Percentiles rank a stretch among this genome's conserved stretches.
Evolutionary conservation across 2,797 vertebrate genomes (phyloP).

Genomic region (Crax fasciolata): DNA sequence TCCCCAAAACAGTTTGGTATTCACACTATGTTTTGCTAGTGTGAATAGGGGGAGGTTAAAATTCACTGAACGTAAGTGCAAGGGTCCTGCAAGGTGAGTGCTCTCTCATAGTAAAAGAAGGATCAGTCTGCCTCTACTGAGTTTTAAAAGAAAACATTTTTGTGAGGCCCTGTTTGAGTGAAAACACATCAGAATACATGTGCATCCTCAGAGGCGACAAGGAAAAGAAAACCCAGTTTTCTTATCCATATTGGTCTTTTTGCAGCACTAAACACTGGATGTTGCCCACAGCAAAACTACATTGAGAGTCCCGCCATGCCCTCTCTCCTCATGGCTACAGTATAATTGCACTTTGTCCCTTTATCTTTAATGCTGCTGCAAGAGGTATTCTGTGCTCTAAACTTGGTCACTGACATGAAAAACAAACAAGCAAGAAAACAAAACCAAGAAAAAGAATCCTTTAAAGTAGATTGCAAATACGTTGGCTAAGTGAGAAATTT

Average conservation of each 20-base stretch:
- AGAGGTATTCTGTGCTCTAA: neutral
- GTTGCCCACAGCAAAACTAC: neutral
- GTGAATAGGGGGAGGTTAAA: neutral
- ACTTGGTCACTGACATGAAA: neutral
- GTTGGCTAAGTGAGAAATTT: constrained; percentile 20
- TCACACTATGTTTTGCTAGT: neutral
- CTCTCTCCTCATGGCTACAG: neutral
- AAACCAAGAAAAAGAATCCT: neutral
- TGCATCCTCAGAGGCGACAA: neutral
- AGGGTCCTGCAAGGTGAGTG: neutral
- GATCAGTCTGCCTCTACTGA: neutral
- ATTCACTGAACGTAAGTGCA: neutral
- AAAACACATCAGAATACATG: neutral
- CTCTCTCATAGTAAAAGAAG: neutral
- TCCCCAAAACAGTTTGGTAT: neutral
- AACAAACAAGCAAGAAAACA: neutral
- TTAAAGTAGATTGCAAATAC: constrained; percentile 1
- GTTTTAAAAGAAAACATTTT: neutral
- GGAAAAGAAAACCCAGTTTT: neutral
- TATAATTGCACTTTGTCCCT: neutral
- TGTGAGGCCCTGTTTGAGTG: neutral
- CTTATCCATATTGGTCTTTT: neutral
- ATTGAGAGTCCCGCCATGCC: neutral
- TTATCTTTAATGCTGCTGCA: neutral
- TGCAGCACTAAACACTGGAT: neutral